Base-by-base conservation (phyloP, 2,888 invertebrate species). In the Gonocerus acuteangulatus region DNA sequence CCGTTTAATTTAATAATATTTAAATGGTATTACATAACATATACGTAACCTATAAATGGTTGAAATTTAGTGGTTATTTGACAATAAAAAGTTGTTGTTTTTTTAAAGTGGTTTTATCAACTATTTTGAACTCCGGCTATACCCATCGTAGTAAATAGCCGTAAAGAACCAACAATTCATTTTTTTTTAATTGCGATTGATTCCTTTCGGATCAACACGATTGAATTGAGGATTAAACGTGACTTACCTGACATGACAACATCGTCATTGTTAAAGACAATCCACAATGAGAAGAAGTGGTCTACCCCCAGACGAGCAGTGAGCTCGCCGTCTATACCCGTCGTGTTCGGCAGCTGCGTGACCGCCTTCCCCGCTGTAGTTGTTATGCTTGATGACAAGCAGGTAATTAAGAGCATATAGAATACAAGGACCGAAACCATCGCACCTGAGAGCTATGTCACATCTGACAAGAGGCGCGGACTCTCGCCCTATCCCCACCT, bases 201-300 rank as follows among this genome's bases (percentile, higher is more conserved):
- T n/a, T n/a, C n/a, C n/a, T n/a, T n/a, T n/a, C n/a, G n/a, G n/a
- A n/a, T n/a, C n/a, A n/a, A n/a, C n/a, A n/a, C n/a, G n/a, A n/a
- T n/a, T n/a, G n/a, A n/a, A n/a, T n/a, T n/a, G n/a, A n/a, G n/a
- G n/a, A n/a, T n/a, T n/a, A n/a, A n/a, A n/a, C n/a, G n/a, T n/a
- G 22, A 57, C 57, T 51, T 51, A 69, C 69, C 69, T 62, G 69
- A 68, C 66, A 68, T 68, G 58, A 62, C 58, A 57, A 66, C 69
- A 66, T 76, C 75, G 65, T 76, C 76, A 67, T 78, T 76, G 71
- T 77, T 77, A 72, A 79, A 78, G 62, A 77, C 77, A 65, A 77
- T 72, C 78, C 78, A 79, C 54, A 78, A 71, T 13, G 77, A 76
- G 71, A 79, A 78, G 72, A 79, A 79, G 66, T 75, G 73, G 70